Conservation (phyloP, 1,140 invertebrate species). For the Wiebesia pumilae region DNA sequence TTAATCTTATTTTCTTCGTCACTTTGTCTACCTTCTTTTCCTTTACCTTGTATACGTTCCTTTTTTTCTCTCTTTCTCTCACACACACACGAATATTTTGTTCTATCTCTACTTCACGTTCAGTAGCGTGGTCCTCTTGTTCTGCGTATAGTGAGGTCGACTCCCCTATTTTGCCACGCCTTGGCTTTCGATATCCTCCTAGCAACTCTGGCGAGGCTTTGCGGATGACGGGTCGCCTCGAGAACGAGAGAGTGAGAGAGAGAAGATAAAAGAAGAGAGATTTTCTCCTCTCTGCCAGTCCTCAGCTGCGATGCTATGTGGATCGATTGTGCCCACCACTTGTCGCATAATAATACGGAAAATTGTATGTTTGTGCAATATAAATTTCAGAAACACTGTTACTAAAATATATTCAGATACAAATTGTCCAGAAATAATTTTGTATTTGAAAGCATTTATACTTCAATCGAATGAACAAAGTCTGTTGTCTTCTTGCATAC, state of each 20-base stretch:
- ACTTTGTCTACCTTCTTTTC: no score
- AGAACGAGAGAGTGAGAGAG: neutral
- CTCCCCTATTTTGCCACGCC: constrained; percentile 60
- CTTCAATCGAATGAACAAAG: no score
- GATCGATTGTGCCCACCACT: neutral
- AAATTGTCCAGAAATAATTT: no score
- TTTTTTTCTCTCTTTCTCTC: neutral
- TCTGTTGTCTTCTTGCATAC: no score
- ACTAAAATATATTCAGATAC: no score
- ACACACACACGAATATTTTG: neutral
- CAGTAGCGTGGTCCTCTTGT: neutral
- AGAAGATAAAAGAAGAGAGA: neutral
- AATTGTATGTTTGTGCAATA: no score
- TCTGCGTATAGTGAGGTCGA: neutral
- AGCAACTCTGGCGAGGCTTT: neutral
- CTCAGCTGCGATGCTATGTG: neutral
- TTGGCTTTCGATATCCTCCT: constrained; percentile 57
- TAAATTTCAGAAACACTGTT: no score
- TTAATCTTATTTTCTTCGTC: no score
- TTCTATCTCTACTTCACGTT: neutral
- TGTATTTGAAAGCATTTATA: no score
- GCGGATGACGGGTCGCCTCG: neutral
- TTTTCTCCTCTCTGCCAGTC: neutral
- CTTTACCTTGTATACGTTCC: no score
- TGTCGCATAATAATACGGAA: no score